Evolutionary conservation across 2,113 vertebrate species (phyloP), one percentile per base, ranked within the genome.

Genomic region (Microcebus murinus): DNA sequence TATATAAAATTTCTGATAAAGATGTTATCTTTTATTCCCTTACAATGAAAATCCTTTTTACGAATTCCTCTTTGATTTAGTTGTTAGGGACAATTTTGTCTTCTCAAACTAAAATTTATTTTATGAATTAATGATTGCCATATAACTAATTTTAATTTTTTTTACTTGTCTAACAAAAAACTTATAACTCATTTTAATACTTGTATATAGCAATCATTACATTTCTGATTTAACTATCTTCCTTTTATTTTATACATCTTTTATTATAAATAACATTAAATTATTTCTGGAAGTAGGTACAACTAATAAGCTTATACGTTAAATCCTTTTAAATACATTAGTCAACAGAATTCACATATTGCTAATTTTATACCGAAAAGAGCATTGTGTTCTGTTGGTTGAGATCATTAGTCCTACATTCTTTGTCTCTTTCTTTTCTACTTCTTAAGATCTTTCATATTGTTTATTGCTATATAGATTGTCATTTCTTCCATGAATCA

Each of bases 81-180:
- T 61, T 89, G 15, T 63, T 91, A 79, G 59, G 67, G 15, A 85
- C 67, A 93, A 82, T 74, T 84, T 91, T 91, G 29, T 81, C 42
- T 85, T 91, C 36, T 18, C 57, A 85, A 85, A 45, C 50, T 74
- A 80, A 92, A 86, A 2, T 61, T 96, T 88, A 80, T 91, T 91
- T 77, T 95, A 70, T 81, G 52, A 80, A 67, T 84, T 74, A 86
- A 84, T 87, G 70, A 59, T 91, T 91, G 20, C 36, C 48, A 50
- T 82, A 39, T 85, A 80, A 68, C 87, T 94, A 84, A 39, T 87
- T 29, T 92, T 70, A 73, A 48, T 77, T 90, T 94, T 13, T 83
- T 93, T 91, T 42, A 73, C 42, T 76, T 90, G 65, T 39, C 36
- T 90, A 55, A 31, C 70, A 91, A 88, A 92, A 96, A 68, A 17